Percentiles rank a stretch among this genome's conserved stretches.
Conservation (phyloP, 2,888 invertebrate species). For the Panopea generosa region DNA sequence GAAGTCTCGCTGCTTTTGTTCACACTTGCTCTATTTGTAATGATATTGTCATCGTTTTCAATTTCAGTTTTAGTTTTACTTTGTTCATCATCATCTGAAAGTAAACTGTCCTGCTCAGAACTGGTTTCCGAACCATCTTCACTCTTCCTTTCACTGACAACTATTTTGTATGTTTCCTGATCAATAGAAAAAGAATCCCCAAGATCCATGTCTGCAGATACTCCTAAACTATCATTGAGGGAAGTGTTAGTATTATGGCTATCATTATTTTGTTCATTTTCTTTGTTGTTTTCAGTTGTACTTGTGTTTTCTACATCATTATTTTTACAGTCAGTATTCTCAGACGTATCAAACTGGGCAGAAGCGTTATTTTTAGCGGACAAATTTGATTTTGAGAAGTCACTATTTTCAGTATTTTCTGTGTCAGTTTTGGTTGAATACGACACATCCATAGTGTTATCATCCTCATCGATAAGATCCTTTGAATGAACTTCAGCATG, state of each 20-base stretch:
- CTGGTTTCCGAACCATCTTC: background rate
- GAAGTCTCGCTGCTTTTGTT: too few relatives aligned
- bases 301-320: background rate
- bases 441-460: background rate
- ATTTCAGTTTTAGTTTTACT: background rate
- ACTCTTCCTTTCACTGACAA: background rate
- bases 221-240: constrained; percentile 15
- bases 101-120: background rate
- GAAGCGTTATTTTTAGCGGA: background rate
- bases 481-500: constrained; percentile 46
- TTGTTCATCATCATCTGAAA: background rate
- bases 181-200: constrained; percentile 11
- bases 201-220: constrained; percentile 16
- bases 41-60: background rate
- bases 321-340: background rate
- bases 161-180: constrained; percentile 3
- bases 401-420: background rate
- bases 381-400: background rate
- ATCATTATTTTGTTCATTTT: background rate
- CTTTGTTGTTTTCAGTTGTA: background rate
- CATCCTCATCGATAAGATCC: background rate
- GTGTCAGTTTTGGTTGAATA: background rate
- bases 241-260: background rate
- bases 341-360: too few relatives aligned
- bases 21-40: background rate